Conservation (phyloP, 2,888 invertebrate genomes). For the Calephelis perditalis region DNA sequence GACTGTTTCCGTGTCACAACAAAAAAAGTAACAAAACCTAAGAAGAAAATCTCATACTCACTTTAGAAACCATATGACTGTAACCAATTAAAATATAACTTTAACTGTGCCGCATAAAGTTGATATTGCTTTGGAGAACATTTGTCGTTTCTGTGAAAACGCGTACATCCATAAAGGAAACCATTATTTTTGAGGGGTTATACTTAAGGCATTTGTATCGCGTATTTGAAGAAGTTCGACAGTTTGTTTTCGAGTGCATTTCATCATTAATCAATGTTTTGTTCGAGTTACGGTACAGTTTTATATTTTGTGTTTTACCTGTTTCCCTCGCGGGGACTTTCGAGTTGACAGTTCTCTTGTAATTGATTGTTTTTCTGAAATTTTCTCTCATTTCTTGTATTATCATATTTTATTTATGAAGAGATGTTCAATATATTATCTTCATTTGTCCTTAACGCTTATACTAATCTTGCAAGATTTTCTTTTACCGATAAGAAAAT, state of each 20-base stretch:
- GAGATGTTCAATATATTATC: slow-evolving; percentile 14
- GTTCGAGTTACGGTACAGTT: slow-evolving; percentile 54
- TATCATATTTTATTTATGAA: slow-evolving; percentile 21
- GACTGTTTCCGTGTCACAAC: slow-evolving; percentile 65
- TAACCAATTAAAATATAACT: slow-evolving; percentile 28
- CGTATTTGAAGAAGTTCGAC: slow-evolving; percentile 77
- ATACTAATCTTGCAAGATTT: no score
- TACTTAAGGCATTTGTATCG: slow-evolving; percentile 71
- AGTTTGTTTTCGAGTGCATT: slow-evolving; percentile 78
- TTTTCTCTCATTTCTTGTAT: slow-evolving; percentile 20
- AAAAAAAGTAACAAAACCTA: slow-evolving; percentile 63
- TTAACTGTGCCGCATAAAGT: slow-evolving; percentile 19
- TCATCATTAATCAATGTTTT: slow-evolving; percentile 76
- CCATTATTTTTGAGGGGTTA: slow-evolving; percentile 75
- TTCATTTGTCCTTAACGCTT: background rate
- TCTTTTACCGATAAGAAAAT: no score
- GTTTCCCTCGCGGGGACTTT: slow-evolving; percentile 51
- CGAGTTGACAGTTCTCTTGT: slow-evolving; percentile 62
- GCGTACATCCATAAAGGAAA: slow-evolving; percentile 55
- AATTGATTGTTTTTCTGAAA: slow-evolving; percentile 65
- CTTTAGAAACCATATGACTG: slow-evolving; percentile 39
- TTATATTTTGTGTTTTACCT: slow-evolving; percentile 70
- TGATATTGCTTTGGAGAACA: slow-evolving; percentile 24
- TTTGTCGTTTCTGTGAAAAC: slow-evolving; percentile 37
- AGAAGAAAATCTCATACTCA: slow-evolving; percentile 58